These are phyloP conservation scores for Hippasteria phrygiana DNA, from an alignment of 53 echinoderm and acorn worm genomes.

Conservation along the genomic window DNA sequence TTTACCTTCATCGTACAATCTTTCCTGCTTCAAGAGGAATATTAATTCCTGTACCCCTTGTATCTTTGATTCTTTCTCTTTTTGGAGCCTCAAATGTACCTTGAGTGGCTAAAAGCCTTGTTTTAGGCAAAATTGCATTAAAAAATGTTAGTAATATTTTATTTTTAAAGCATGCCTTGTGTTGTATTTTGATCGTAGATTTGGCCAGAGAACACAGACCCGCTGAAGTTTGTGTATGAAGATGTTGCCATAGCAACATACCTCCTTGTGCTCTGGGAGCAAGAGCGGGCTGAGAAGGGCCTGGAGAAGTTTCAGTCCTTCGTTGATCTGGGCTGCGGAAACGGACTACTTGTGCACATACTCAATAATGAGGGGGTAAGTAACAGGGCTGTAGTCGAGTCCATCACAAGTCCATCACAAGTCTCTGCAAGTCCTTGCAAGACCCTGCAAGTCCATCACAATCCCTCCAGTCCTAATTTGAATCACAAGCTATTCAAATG, in stretches of 20 bases:
- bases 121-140: background rate
- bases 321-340: conserved; percentile 96
- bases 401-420: no score
- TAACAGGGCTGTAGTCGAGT: no score
- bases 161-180: background rate
- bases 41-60: no score
- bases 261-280: conserved; percentile 89
- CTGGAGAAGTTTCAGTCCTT: conserved; percentile 79
- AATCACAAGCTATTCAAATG: no score
- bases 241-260: conserved; percentile 99
- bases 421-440: no score
- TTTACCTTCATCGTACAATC: no score
- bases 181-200: conserved; percentile 63
- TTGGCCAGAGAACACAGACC: conserved; percentile 99
- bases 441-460: no score
- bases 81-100: no score
- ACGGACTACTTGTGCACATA: conserved; percentile 94
- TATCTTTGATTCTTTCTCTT: no score
- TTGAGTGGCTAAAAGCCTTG: background rate
- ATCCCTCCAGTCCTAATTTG: no score
- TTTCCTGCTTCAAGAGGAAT: no score
- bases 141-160: background rate
- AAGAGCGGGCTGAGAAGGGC: conserved; percentile 77
- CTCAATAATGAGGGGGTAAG: conserved; percentile 93
- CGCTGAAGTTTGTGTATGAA: conserved; percentile 96